Evolutionary conservation across 2,797 vertebrate genomes (phyloP).

Genomic region (Alouatta caraya): DNA sequence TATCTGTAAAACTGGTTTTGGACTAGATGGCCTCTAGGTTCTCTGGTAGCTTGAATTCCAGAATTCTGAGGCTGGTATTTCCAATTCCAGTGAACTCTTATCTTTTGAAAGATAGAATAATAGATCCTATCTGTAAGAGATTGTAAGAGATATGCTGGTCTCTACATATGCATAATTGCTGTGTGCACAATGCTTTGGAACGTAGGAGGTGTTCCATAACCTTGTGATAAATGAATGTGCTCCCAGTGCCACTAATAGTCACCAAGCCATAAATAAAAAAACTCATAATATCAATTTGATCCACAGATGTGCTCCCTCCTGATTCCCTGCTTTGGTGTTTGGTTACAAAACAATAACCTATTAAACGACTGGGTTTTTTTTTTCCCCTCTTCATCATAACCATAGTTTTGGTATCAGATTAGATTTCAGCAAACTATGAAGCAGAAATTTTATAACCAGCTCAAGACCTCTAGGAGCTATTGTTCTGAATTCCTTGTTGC

Average conservation of each 20-base stretch:
- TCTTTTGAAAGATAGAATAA: neutral
- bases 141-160: neutral
- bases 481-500: neutral
- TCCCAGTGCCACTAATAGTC: neutral
- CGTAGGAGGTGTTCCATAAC: neutral
- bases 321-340: neutral
- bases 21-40: neutral
- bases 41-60: neutral
- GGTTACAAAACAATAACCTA: neutral
- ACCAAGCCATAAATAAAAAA: neutral
- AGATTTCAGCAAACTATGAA: neutral
- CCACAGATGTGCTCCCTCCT: conserved; percentile 4
- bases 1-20: conserved; percentile 31
- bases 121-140: neutral
- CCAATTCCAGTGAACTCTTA: neutral
- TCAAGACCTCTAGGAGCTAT: conserved; percentile 32
- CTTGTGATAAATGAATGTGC: neutral
- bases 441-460: conserved; percentile 36
- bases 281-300: neutral
- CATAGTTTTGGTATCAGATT: neutral
- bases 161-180: neutral
- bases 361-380: neutral
- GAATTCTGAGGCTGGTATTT: neutral
- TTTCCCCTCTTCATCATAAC: neutral
- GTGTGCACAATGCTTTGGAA: neutral